Evolutionary conservation across 2,888 invertebrate species (phyloP).

Genomic region (Pseudoips prasinana): DNA sequence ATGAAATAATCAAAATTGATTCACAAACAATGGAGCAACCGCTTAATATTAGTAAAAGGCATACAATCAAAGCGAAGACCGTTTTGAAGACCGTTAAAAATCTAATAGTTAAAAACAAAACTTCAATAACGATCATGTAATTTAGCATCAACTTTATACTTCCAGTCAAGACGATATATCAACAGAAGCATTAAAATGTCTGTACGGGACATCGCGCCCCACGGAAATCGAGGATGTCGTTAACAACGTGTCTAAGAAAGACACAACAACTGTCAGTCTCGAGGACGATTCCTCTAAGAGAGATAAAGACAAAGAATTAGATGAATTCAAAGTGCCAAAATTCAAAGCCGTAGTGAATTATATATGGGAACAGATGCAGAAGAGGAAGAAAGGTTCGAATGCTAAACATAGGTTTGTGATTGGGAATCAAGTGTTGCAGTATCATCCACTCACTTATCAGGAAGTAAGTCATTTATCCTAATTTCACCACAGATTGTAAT

Average conservation of each 20-base stretch:
- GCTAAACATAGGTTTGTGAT: slow-evolving; percentile 82
- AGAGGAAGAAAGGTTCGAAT: slow-evolving; percentile 81
- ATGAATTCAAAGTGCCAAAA: slow-evolving; percentile 83
- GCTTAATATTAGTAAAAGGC: too few species aligned
- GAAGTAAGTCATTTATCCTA: slow-evolving; percentile 84
- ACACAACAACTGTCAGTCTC: slow-evolving; percentile 49
- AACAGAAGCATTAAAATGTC: slow-evolving; percentile 86
- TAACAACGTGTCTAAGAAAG: slow-evolving; percentile 68
- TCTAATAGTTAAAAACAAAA: too few species aligned
- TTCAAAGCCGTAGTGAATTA: slow-evolving; percentile 88
- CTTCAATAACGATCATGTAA: too few species aligned
- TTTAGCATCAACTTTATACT: too few species aligned
- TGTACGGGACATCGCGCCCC: slow-evolving; percentile 86
- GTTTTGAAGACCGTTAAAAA: too few species aligned
- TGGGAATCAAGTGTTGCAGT: slow-evolving; percentile 87
- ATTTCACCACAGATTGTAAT: too few species aligned
- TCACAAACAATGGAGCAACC: too few species aligned
- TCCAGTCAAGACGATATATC: slow-evolving; percentile 88
- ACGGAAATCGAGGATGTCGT: slow-evolving; percentile 74
- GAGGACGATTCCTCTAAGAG: slow-evolving; percentile 67
- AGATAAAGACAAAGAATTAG: slow-evolving; percentile 53
- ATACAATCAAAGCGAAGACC: too few species aligned
- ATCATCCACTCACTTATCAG: slow-evolving; percentile 85
- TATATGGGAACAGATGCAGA: slow-evolving; percentile 85
- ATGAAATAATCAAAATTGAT: too few species aligned